Percentiles rank a stretch among this genome's conserved stretches.
Conservation (phyloP, 2,113 vertebrate genomes). For the Dipodomys stephensi region DNA sequence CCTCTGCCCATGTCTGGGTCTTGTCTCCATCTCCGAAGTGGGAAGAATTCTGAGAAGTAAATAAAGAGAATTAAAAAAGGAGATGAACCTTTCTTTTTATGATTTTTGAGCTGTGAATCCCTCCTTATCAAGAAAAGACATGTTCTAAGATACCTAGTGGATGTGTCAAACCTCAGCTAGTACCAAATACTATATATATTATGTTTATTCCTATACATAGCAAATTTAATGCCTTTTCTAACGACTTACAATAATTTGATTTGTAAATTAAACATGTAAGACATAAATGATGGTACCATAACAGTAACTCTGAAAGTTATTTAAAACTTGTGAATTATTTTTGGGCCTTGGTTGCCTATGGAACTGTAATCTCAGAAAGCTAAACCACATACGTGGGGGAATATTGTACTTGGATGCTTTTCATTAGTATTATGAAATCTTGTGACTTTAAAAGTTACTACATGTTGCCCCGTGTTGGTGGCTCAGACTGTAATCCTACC, state of each 20-base stretch:
- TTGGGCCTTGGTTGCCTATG: not conserved
- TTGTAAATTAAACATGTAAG: not conserved
- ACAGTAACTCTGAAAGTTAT: not conserved
- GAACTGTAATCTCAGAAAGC: not conserved
- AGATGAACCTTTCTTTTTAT: not conserved
- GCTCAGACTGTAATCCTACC: not conserved
- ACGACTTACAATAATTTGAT: not conserved
- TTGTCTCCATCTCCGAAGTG: slow-evolving; percentile 23
- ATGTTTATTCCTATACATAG: not conserved
- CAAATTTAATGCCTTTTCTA: not conserved
- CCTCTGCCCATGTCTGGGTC: not conserved
- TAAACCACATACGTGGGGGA: not conserved
- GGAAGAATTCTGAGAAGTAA: not conserved
- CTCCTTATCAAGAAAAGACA: not conserved
- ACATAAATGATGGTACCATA: not conserved
- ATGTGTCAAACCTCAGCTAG: not conserved
- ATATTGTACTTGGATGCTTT: not conserved
- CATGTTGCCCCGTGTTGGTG: not conserved
- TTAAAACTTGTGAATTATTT: not conserved
- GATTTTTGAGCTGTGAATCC: not conserved
- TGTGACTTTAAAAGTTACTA: slow-evolving; percentile 14
- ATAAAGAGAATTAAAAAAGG: not conserved
- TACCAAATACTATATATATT: too few species aligned
- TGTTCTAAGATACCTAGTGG: not conserved
- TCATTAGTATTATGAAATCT: not conserved